Base-by-base conservation (phyloP, 2,113 vertebrate genomes). In the Apteryx owenii region DNA sequence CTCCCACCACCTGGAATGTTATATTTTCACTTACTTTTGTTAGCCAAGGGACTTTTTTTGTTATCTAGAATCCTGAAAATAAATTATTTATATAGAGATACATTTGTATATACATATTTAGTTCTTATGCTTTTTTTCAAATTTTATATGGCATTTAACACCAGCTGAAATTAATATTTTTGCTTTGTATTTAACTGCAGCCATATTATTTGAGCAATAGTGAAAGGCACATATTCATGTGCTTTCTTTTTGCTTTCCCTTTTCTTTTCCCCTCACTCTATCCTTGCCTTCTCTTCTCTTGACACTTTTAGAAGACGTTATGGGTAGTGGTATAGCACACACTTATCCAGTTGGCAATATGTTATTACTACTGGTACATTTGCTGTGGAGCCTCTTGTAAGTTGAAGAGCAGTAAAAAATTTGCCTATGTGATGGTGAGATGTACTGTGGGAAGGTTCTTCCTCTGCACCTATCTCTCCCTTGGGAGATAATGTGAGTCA, bases 291-390 rank as follows among this genome's bases (percentile, higher is more conserved):
- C 7, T 18, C 28, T 72, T 78, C 20, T 9, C 11, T 28, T 17
- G 7, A 56, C 10, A 26, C 2, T 31, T 3, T 50, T 17, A 46
- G 38, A 68, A 68, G 33, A 44, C 10, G 5, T 46, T 71, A 46
- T 16, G 10, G 53, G 1, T 2, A 51, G n/a, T 33, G 61, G 7
- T 56, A 29, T 0, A 1, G 7, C 16, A 40, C 19, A 40, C 5
- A 7, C 8, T 46, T 20, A 33, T 5, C 42, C 2, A 79, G 22
- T 10, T 11, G 31, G 4, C 5, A 80, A 14, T 22, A 10, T 36
- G 5, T 29, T 89, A 60, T 62, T 92, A 22, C 36, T 75, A 50
- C 1, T 0, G 0, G 29, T 58, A 25, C 2, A 21, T 46, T 91
- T 76, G 12, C 36, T 69, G 6, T 8, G 76, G 65, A 68, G 64